Evolutionary conservation across 2,113 vertebrate species (phyloP), one percentile per base, ranked within the genome.

Genomic region (Rynchops niger): DNA sequence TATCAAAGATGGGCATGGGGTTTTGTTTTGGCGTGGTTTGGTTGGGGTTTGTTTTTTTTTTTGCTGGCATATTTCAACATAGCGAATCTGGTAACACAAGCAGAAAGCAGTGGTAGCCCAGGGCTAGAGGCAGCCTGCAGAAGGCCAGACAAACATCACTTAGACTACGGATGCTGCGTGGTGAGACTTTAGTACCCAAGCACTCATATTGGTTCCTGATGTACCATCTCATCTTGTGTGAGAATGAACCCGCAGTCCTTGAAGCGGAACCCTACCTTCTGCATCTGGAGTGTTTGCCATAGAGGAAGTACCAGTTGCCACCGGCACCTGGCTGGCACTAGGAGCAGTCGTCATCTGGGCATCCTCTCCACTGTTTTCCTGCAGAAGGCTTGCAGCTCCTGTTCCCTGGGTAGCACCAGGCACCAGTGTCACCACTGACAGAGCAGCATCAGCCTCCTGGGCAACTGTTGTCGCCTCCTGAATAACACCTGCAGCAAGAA

Each of bases 261-360:
- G 65, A 38, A 49, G 40, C 22, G 16, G 38, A 73, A 12, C 36
- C 70, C 40, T 97, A 96, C 98, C 98, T 98, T 97, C 92, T 34
- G 22, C 32, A 58, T 63, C 69, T 6, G 89, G 43, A 52, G 86
- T 18, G 15, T 17, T 93, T 27, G 3, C 90, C 20, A 77, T 13
- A 4, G 95, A 89, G 26, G 96, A 86, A 18, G 85, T 70, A 9
- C 43, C 53, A 55, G 92, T 8, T 71, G 73, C 79, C 85, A 91
- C 40, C 19, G 72, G 66, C 36, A 89, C 42, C 76, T 97, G 90
- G 7, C 97, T 95, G 21, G 34, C 72, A 61, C 71, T 58, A 7
- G 93, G 73, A 78, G 45, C 69, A 1, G 40, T 78, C 4, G 77
- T 59, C 34, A 74, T n/a, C 58, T 95, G 86, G 6, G 90, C 72